Conservation (phyloP, 2,113 vertebrate genomes). For the Malurus cyaneus region DNA sequence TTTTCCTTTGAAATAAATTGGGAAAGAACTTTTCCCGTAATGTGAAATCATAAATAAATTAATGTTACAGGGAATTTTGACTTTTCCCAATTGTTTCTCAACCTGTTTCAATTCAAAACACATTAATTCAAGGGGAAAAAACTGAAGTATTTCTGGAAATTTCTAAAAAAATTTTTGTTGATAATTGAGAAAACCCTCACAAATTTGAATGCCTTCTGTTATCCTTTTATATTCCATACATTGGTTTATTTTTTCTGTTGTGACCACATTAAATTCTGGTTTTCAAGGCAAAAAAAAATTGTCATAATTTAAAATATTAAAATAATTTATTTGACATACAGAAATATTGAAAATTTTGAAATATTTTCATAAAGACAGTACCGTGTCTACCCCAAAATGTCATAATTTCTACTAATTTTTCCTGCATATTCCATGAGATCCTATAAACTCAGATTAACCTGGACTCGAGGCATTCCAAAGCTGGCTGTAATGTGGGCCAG, state of each 20-base stretch:
- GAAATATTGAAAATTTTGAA: not conserved
- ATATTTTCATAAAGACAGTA: not conserved
- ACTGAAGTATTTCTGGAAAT: not conserved
- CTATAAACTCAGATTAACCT: not conserved
- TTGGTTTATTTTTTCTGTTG: not conserved
- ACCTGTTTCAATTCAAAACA: not conserved
- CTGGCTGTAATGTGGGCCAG: not conserved
- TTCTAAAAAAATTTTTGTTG: not conserved
- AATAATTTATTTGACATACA: not conserved
- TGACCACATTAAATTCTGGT: not conserved
- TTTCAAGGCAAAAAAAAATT: not conserved
- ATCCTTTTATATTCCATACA: not conserved
- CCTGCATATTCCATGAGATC: not conserved
- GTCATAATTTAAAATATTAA: not conserved
- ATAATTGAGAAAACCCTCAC: not conserved
- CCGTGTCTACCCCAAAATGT: not conserved
- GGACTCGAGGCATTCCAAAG: not conserved
- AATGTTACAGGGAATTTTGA: not conserved
- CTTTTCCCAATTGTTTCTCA: not conserved
- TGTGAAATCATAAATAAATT: not conserved
- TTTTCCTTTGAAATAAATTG: not conserved
- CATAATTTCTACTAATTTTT: not conserved
- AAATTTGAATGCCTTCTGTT: not conserved
- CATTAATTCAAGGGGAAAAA: fast-evolving
- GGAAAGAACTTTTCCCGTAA: not conserved